These are phyloP conservation scores for Danionella cerebrum DNA, from an alignment of 2,113 vertebrate genomes.

Conservation along the genomic window DNA sequence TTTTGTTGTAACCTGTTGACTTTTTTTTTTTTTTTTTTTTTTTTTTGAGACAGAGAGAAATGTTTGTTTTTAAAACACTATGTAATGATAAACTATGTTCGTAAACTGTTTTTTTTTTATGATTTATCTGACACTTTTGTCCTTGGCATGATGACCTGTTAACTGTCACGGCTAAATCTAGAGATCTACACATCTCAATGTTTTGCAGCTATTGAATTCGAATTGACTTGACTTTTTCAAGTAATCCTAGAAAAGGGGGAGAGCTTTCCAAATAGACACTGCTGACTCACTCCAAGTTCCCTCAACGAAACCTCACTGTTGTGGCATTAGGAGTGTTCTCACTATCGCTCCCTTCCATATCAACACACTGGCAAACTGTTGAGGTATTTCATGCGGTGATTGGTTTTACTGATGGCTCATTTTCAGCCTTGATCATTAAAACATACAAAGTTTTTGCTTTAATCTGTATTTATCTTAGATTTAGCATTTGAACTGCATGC, in stretches of 20 bases:
- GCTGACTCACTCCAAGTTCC: conserved; percentile 99
- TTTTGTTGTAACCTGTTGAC: conserved; percentile 19
- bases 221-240: conserved; percentile 99
- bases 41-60: conserved; percentile 52
- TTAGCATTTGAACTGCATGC: conserved; percentile 96
- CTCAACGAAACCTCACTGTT: conserved; percentile 98
- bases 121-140: conserved; percentile 70
- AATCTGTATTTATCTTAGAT: conserved; percentile 39
- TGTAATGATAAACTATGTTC: neutral
- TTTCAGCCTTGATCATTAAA: conserved; percentile 48
- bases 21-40: conserved; percentile 4
- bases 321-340: conserved; percentile 98
- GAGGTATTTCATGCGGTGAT: conserved; percentile 99
- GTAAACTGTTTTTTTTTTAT: conserved; percentile 60
- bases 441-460: conserved; percentile 62
- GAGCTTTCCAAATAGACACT: conserved; percentile 98
- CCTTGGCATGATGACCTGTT: conserved; percentile 65
- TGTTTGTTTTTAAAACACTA: conserved; percentile 58
- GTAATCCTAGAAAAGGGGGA: conserved; percentile 99
- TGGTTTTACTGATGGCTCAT: conserved; percentile 99
- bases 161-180: conserved; percentile 57
- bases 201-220: conserved; percentile 99
- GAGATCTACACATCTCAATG: conserved; percentile 90
- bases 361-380: conserved; percentile 99
- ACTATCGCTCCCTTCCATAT: conserved; percentile 95